phyloP scores from a whole-genome alignment of 2,797 vertebrate species.

The Pelobates cultripes region DNA sequence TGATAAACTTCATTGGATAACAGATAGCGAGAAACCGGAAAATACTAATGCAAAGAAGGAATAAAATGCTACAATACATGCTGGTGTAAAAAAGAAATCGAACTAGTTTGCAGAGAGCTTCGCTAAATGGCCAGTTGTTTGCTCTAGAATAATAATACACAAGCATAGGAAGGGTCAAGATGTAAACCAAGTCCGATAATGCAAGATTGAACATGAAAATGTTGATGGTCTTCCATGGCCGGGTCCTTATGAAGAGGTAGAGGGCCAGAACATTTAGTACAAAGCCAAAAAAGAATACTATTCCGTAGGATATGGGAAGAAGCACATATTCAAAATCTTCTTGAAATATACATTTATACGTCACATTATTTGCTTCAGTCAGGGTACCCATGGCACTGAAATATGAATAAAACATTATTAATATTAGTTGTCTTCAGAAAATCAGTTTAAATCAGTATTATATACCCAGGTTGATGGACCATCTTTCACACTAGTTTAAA shows the following conservation, averaged over 20 bases:
- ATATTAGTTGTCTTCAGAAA: too few relatives aligned
- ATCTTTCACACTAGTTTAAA: too few relatives aligned
- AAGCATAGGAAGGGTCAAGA: conserved; percentile 90
- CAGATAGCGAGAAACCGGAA: conserved; percentile 90
- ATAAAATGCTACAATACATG: conserved; percentile 70
- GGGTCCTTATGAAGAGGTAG: conserved; percentile 86
- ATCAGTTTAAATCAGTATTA: too few relatives aligned
- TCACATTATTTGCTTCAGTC: neutral
- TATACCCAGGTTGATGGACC: too few relatives aligned
- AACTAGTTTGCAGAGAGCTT: conserved; percentile 86
- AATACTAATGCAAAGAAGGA: conserved; percentile 86
- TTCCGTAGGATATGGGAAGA: conserved; percentile 83
- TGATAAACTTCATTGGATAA: conserved; percentile 79
- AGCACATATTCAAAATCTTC: conserved; percentile 64
- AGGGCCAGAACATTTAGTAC: conserved; percentile 82
- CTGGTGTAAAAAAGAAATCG: conserved; percentile 96
- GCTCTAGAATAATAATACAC: conserved; percentile 88
- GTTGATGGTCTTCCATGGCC: conserved; percentile 89
- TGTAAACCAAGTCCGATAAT: conserved; percentile 86
- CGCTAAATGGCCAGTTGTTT: conserved; percentile 92
- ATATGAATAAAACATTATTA: too few relatives aligned
- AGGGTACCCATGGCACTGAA: neutral
- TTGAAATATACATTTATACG: conserved; percentile 79
- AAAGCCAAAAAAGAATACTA: conserved; percentile 86
- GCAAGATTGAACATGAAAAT: conserved; percentile 96